Conservation (phyloP, 2,113 vertebrate genomes). For the Acrocephalus arundinaceus region DNA sequence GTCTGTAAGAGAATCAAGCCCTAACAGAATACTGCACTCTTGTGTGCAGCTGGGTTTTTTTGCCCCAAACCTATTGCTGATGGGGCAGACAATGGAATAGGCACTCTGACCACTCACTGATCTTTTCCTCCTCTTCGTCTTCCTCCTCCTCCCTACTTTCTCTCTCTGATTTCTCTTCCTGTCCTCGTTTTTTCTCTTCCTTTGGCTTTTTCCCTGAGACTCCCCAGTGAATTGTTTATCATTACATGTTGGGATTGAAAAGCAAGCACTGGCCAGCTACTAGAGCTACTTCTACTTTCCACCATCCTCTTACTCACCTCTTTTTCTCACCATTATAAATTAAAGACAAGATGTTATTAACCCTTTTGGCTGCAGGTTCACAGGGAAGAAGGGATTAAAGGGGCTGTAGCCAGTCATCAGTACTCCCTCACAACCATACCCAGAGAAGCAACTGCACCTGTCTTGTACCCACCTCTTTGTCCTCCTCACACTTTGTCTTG, state of each 20-base stretch:
- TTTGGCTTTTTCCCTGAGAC: neutral
- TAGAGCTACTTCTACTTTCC: neutral
- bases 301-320: neutral
- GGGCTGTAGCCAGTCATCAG: neutral
- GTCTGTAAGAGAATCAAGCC: neutral
- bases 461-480: neutral
- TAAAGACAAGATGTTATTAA: neutral
- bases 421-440: neutral
- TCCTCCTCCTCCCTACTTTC: neutral
- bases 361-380: neutral
- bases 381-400: neutral
- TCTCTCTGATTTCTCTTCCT: neutral
- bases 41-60: neutral
- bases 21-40: neutral
- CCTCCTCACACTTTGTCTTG: neutral
- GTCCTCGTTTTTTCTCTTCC: neutral
- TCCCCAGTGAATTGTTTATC: neutral
- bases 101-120: neutral
- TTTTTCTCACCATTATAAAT: neutral
- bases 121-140: neutral
- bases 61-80: neutral
- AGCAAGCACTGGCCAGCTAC: neutral
- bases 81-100: neutral
- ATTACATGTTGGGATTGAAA: neutral
- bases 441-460: neutral